Conservation (phyloP, 2,888 invertebrate genomes). For the Leucania comma region DNA sequence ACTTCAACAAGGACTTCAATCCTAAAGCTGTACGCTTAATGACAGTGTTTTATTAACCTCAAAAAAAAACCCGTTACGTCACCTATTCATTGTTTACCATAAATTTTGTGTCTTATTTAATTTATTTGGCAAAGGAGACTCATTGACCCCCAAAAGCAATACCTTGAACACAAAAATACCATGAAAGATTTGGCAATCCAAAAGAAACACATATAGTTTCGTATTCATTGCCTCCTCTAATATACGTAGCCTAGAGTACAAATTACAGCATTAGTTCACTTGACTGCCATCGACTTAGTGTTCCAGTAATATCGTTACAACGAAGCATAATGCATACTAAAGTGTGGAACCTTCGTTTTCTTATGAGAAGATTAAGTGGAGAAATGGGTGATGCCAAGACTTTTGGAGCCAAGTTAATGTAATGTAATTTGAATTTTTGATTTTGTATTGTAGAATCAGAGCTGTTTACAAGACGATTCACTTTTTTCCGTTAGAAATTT, state of each 20-base stretch:
- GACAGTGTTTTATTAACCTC: no score
- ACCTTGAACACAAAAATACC: conserved; percentile 5
- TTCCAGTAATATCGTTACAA: conserved; percentile 46
- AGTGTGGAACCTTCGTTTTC: conserved; percentile 44
- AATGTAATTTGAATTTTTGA: conserved; percentile 7
- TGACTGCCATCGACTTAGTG: conserved; percentile 41
- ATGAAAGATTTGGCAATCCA: conserved; percentile 9
- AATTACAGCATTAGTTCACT: conserved; percentile 50
- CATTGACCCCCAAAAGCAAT: background rate
- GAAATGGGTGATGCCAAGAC: conserved; percentile 27
- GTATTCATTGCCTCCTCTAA: conserved; percentile 55
- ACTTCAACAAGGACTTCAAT: no score
- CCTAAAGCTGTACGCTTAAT: no score
- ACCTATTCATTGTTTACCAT: no score
- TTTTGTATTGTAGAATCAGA: background rate
- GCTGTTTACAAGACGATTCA: no score
- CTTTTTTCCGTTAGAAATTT: no score
- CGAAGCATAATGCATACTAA: conserved; percentile 52
- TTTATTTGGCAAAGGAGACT: background rate
- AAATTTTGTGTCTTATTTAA: background rate
- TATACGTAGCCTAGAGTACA: conserved; percentile 42
- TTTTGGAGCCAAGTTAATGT: conserved; percentile 20
- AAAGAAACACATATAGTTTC: conserved; percentile 37
- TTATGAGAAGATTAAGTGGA: conserved; percentile 30
- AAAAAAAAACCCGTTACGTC: no score